Base-by-base conservation (phyloP, 2,888 invertebrate genomes). In the Disparrhopalites patrizii region DNA sequence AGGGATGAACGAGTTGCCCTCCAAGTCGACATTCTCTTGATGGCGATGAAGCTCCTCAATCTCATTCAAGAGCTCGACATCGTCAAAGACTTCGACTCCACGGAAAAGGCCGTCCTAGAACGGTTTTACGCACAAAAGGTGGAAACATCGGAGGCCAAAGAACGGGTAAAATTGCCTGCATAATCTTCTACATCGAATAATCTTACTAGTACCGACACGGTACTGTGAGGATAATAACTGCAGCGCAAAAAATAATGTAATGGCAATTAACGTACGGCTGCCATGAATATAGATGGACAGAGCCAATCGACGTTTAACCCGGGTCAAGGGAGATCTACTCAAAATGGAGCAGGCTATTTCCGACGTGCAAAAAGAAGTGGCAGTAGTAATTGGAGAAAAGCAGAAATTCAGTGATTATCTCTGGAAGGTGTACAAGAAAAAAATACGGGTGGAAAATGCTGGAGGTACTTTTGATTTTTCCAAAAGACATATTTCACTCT, bases 331-430 rank as follows among this genome's bases (percentile, higher is more conserved):
- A 1, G 79, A 80, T 57, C 80, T 83, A 47, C 77, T 77, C 43
- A 79, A 79, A 36, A 74, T 82, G 40, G 79, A 80, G 28, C 81
- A 82, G 3, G 81, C 82, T 66, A 82, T 84, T 18, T 79, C 78
- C 51, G 79, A 79, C 1, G 77, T 85, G 13, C 83, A 84, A 56
- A 76, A 80, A 1, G 82, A 83, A 58, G 90, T 88, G 76, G 81
- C 83, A 62, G 81, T 79, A 30, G 80, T 83, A 7, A 82, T 86
- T 0, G 83, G 82, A 47, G 87, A 72, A 30, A 78, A 89, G 62
- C 88, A 88, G 76, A 90, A 89, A 77, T 93, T 89, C 78, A 84
- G 84, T 5, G 87, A 88, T 75, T 93, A 91, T 77, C 79, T 94
- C 47, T 83, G 85, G 23, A 85, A 87, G 76, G 91, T 94, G 63